Evolutionary conservation across 2,888 invertebrate genomes (phyloP).

Genomic region (Pemphredon lugubris): DNA sequence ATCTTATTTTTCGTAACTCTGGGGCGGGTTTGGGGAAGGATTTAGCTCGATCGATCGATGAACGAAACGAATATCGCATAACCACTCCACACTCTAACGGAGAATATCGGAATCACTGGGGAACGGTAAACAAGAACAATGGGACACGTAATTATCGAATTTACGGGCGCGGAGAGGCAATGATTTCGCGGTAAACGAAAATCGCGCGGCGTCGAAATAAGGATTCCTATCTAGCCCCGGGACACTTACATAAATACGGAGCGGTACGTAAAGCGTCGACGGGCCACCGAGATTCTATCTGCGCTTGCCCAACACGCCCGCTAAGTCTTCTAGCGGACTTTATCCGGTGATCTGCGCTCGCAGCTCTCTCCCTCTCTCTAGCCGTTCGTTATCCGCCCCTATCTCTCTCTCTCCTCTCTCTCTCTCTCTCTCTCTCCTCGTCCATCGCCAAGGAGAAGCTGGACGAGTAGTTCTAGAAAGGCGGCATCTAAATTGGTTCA

Average conservation of each 20-base stretch:
- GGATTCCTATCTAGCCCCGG: conserved; percentile 9
- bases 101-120: too few relatives aligned
- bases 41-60: too few relatives aligned
- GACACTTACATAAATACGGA: conserved; percentile 51
- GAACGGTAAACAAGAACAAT: too few relatives aligned
- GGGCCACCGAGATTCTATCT: conserved; percentile 68
- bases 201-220: conserved; percentile 1
- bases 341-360: conserved; percentile 59
- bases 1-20: too few relatives aligned
- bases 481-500: conserved; percentile 67
- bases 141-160: too few relatives aligned
- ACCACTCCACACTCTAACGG: too few relatives aligned
- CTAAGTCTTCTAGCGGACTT: conserved; percentile 60
- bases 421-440: conserved; percentile 42
- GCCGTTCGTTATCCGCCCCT: conserved; percentile 37
- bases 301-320: conserved; percentile 66
- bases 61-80: too few relatives aligned
- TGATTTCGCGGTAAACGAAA: conserved; percentile 1
- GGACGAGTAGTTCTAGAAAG: conserved; percentile 40
- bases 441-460: conserved; percentile 39
- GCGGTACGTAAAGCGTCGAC: conserved; percentile 50
- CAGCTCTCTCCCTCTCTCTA: conserved; percentile 31
- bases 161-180: too few relatives aligned
- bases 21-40: too few relatives aligned
- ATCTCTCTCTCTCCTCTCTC: conserved; percentile 36